Evolutionary conservation across 2,888 invertebrate species (phyloP).

Genomic region (Drosophila dives): DNA sequence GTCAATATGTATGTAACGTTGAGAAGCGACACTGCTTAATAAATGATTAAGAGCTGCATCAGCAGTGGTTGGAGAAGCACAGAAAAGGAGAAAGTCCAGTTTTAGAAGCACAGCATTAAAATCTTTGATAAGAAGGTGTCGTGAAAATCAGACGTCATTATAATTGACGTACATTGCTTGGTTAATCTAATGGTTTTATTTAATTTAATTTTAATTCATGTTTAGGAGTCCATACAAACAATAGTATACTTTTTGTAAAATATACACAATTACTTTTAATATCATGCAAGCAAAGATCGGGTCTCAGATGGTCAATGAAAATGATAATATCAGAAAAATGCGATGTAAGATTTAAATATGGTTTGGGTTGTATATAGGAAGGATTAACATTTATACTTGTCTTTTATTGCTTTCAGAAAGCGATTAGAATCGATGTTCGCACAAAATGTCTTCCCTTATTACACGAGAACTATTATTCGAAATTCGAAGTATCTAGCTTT

Average conservation of each 20-base stretch:
- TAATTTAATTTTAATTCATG: background rate
- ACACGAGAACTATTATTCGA: background rate
- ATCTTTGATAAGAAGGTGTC: too few relatives aligned
- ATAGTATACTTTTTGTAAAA: background rate
- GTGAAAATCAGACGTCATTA: too few relatives aligned
- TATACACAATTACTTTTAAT: background rate
- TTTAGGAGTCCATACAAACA: background rate
- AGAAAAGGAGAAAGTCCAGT: too few relatives aligned
- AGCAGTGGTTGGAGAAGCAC: too few relatives aligned
- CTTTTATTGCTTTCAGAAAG: background rate
- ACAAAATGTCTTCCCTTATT: rapidly evolving
- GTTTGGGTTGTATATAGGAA: background rate
- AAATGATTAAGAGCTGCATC: too few relatives aligned
- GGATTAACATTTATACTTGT: rapidly evolving
- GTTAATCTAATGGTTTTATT: too few relatives aligned
- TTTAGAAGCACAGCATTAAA: too few relatives aligned
- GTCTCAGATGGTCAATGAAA: background rate
- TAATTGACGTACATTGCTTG: too few relatives aligned
- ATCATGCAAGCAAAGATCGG: background rate
- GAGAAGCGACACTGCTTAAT: too few relatives aligned
- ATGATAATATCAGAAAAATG: background rate
- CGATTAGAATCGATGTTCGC: background rate
- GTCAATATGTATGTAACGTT: too few relatives aligned
- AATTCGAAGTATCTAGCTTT: background rate
- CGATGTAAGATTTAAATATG: background rate